Conservation (phyloP, 2,888 invertebrate genomes). For the Margaritifera margaritifera region DNA sequence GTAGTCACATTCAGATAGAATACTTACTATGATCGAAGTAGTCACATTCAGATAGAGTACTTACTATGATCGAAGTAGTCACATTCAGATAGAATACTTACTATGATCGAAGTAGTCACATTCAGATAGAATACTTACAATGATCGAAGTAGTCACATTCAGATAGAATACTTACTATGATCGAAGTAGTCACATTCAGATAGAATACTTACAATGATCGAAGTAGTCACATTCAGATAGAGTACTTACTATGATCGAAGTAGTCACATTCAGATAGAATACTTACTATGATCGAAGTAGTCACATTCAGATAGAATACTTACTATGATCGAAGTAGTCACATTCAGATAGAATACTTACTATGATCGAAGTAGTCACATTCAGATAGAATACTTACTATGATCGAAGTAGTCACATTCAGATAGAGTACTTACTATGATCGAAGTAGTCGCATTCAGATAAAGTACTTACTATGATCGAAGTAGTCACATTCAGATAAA, state of each 20-base stretch:
- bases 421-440: slow-evolving; percentile 9
- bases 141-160: slow-evolving; percentile 8
- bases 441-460: neutral
- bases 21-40: slow-evolving; percentile 17
- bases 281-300: slow-evolving; percentile 18
- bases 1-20: neutral
- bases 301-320: neutral
- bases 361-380: slow-evolving; percentile 11
- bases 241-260: slow-evolving; percentile 15
- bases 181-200: neutral
- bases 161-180: slow-evolving; percentile 9
- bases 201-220: slow-evolving; percentile 11
- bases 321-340: slow-evolving; percentile 18
- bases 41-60: neutral
- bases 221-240: neutral
- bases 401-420: slow-evolving; percentile 4
- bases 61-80: slow-evolving; percentile 17
- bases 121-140: slow-evolving; percentile 5
- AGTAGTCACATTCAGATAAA: neutral
- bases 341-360: slow-evolving; percentile 4
- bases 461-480: slow-evolving; percentile 13
- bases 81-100: slow-evolving; percentile 1
- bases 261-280: neutral
- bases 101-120: slow-evolving; percentile 15
- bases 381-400: slow-evolving; percentile 8